Evolutionary conservation across 1,140 invertebrate genomes (phyloP).

Genomic region (Sitodiplosis mosellana): DNA sequence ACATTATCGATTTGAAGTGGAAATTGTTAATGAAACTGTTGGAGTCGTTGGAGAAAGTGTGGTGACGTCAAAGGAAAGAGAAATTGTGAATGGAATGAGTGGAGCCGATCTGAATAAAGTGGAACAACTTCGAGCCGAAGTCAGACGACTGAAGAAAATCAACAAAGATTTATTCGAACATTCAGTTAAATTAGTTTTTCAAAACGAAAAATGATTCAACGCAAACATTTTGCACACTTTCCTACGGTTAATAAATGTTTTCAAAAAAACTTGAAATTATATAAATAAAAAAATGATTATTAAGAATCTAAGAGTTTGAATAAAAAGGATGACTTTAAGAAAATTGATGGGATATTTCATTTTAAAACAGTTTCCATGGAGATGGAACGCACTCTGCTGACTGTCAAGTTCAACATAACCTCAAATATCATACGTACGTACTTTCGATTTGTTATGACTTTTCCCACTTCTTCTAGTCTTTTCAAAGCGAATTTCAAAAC

Average conservation of each 20-base stretch:
- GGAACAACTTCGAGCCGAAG: slow-evolving; percentile 19
- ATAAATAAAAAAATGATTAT: slow-evolving; percentile 1
- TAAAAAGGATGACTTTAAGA: too few relatives aligned
- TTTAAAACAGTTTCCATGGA: too few relatives aligned
- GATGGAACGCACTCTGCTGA: background rate
- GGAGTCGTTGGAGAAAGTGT: background rate
- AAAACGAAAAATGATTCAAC: slow-evolving; percentile 5
- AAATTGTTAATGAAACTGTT: slow-evolving; percentile 7
- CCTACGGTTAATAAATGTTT: slow-evolving; percentile 2
- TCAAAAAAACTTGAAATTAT: slow-evolving; percentile 4
- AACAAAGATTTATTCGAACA: slow-evolving; percentile 31
- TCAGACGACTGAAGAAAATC: slow-evolving; percentile 26
- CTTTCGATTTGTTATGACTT: too few relatives aligned
- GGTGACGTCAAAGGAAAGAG: background rate
- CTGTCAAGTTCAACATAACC: too few relatives aligned
- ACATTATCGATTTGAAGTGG: slow-evolving; percentile 40
- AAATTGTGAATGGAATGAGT: background rate
- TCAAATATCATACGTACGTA: too few relatives aligned
- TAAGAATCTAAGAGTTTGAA: too few relatives aligned
- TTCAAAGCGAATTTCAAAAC: too few relatives aligned
- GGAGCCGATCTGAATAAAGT: slow-evolving; percentile 8
- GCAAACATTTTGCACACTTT: background rate
- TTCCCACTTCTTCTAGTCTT: too few relatives aligned
- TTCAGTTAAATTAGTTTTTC: slow-evolving; percentile 22
- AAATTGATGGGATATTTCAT: too few relatives aligned